Evolutionary conservation across 2,888 invertebrate genomes (phyloP).

Genomic region (Drosophila meridionalis): DNA sequence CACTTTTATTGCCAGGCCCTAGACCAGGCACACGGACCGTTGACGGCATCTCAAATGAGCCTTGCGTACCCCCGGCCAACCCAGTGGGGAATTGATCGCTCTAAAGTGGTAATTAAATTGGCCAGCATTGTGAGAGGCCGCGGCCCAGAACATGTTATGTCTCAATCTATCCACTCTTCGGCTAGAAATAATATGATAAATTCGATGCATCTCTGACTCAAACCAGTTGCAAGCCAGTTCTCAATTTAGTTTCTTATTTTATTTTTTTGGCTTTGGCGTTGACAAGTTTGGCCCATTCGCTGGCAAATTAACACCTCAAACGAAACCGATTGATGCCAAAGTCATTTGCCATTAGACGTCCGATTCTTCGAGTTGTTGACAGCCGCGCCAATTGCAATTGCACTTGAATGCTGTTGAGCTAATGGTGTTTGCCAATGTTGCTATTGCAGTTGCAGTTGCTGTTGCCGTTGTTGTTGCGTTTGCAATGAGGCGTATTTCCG

Average conservation of each 20-base stretch:
- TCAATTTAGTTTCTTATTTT: neutral
- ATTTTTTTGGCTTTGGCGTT: conserved; percentile 51
- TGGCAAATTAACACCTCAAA: conserved; percentile 72
- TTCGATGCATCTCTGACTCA: neutral
- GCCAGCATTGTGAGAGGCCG: conserved; percentile 64
- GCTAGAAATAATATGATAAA: conserved; percentile 10
- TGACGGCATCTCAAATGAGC: conserved; percentile 31
- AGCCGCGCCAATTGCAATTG: conserved; percentile 50
- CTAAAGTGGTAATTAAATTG: conserved; percentile 81
- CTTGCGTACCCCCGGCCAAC: conserved; percentile 15
- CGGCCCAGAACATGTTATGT: conserved; percentile 54
- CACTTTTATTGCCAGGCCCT: conserved; percentile 73
- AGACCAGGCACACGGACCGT: conserved; percentile 55
- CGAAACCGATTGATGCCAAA: conserved; percentile 39
- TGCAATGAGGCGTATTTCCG: conserved; percentile 61
- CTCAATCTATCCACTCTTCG: conserved; percentile 55
- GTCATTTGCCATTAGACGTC: conserved; percentile 74
- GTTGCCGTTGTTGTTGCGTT: conserved; percentile 9
- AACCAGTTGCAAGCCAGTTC: conserved; percentile 44
- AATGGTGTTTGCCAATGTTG: conserved; percentile 48
- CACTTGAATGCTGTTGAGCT: conserved; percentile 43
- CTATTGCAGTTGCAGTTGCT: neutral
- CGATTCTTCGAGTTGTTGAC: conserved; percentile 59
- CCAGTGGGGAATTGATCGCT: conserved; percentile 64
- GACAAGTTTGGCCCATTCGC: conserved; percentile 57